These are phyloP conservation scores for Uromys caudimaculatus DNA, from an alignment of 2,797 vertebrate genomes.

Conservation along the genomic window DNA sequence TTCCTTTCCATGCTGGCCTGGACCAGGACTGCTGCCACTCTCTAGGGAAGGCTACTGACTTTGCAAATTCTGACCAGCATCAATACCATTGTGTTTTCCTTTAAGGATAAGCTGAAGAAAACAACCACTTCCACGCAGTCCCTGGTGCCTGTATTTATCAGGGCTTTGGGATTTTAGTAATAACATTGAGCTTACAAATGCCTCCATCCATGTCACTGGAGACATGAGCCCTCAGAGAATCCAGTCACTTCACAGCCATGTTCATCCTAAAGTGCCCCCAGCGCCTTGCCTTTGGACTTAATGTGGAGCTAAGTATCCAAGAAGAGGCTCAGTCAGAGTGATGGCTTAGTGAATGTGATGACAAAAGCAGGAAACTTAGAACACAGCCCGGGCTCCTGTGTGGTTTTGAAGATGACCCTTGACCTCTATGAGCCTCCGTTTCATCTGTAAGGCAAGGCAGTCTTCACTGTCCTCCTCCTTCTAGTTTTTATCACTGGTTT, in stretches of 20 bases:
- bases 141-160: neutral
- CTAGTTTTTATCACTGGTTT: neutral
- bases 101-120: neutral
- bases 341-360: neutral
- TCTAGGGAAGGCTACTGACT: neutral
- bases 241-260: neutral
- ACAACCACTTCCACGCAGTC: neutral
- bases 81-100: neutral
- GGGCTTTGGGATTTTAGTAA: neutral
- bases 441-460: neutral
- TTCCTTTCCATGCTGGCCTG: too few relatives aligned
- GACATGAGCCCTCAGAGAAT: neutral
- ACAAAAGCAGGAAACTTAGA: neutral
- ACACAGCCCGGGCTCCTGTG: accelerated
- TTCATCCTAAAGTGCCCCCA: neutral
- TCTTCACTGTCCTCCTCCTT: neutral
- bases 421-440: neutral
- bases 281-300: neutral
- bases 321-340: neutral
- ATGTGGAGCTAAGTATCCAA: neutral
- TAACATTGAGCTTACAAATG: neutral
- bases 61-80: neutral
- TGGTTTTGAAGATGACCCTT: neutral
- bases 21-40: neutral
- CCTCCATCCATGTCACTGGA: neutral